phyloP scores from a whole-genome alignment of 2,888 invertebrate species.

The Zaprionus obscuricornis region DNA sequence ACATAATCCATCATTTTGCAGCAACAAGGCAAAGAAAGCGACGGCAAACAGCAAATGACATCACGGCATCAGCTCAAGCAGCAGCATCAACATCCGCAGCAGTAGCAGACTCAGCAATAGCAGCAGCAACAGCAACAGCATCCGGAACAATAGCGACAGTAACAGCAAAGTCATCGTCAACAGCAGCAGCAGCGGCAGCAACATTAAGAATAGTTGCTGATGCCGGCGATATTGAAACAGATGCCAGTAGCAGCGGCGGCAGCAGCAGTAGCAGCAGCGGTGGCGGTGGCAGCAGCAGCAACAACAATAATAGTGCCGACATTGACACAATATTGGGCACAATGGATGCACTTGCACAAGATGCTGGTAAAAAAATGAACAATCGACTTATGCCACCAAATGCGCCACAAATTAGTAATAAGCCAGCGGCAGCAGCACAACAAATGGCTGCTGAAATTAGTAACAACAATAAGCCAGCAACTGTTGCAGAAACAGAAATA shows the following conservation, averaged over 20 bases:
- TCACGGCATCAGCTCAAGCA: slow-evolving; percentile 48
- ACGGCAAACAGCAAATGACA: slow-evolving; percentile 64
- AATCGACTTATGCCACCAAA: slow-evolving; percentile 67
- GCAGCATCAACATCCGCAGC: slow-evolving; percentile 34
- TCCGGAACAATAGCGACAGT: no score
- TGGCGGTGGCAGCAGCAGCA: slow-evolving; percentile 27
- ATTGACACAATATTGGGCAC: slow-evolving; percentile 55
- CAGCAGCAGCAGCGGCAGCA: slow-evolving; percentile 12
- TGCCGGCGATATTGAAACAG: slow-evolving; percentile 47
- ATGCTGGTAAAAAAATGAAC: slow-evolving; percentile 68
- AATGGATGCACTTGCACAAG: slow-evolving; percentile 80
- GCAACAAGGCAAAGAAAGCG: slow-evolving; percentile 62
- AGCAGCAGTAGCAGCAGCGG: slow-evolving; percentile 21
- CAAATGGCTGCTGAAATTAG: slow-evolving; percentile 61
- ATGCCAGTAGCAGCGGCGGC: slow-evolving; percentile 31
- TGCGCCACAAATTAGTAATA: slow-evolving; percentile 79
- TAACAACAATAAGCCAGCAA: slow-evolving; percentile 50
- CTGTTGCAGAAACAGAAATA: slow-evolving; percentile 16
- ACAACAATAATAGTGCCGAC: slow-evolving; percentile 43
- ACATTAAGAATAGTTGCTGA: slow-evolving; percentile 29
- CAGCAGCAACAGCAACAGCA: slow-evolving; percentile 30
- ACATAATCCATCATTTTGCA: slow-evolving; percentile 79
- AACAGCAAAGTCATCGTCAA: slow-evolving; percentile 28
- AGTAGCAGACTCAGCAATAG: slow-evolving; percentile 19
- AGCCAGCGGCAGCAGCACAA: slow-evolving; percentile 60